Conservation (phyloP, 2,113 vertebrate genomes). For the Larimichthys crocea region DNA sequence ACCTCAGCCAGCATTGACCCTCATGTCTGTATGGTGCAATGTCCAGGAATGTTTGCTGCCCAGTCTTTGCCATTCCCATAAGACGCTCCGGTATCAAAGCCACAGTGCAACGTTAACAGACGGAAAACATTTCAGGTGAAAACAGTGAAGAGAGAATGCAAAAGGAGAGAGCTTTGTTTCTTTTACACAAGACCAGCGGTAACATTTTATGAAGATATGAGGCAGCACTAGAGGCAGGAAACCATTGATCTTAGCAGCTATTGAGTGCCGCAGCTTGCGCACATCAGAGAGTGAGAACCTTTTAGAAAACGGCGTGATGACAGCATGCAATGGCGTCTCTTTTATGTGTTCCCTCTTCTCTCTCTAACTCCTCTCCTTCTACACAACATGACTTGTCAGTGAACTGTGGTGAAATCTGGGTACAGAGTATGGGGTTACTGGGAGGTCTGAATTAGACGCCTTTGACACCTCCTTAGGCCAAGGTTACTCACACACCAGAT, state of each 20-base stretch:
- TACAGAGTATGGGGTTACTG: conserved; percentile 22
- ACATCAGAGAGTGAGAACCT: conserved; percentile 62
- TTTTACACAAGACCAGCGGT: conserved; percentile 19
- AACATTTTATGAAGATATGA: conserved; percentile 34
- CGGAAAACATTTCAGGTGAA: conserved; percentile 16
- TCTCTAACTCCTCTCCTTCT: conserved; percentile 5
- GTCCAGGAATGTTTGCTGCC: conserved; percentile 79
- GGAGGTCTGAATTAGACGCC: conserved; percentile 64
- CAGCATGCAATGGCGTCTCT: conserved; percentile 48
- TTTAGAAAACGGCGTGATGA: conserved; percentile 65
- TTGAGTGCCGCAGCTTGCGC: conserved; percentile 45
- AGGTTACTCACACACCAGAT: conserved; percentile 64
- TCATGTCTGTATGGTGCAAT: conserved; percentile 83
- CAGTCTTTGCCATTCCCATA: conserved; percentile 80
- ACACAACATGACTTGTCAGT: conserved; percentile 62
- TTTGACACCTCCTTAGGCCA: conserved; percentile 61
- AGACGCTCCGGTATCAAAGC: conserved; percentile 75
- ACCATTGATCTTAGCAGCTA: conserved; percentile 63
- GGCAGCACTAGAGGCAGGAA: conserved; percentile 42
- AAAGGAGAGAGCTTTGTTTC: neutral
- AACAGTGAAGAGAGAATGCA: conserved; percentile 13
- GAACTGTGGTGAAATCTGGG: conserved; percentile 62
- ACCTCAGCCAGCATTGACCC: conserved; percentile 83
- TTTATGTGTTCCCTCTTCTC: conserved; percentile 38
- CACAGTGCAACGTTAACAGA: conserved; percentile 26